Base-by-base conservation (phyloP, 2,888 invertebrate species). In the Melikaiella ostensackeni region DNA sequence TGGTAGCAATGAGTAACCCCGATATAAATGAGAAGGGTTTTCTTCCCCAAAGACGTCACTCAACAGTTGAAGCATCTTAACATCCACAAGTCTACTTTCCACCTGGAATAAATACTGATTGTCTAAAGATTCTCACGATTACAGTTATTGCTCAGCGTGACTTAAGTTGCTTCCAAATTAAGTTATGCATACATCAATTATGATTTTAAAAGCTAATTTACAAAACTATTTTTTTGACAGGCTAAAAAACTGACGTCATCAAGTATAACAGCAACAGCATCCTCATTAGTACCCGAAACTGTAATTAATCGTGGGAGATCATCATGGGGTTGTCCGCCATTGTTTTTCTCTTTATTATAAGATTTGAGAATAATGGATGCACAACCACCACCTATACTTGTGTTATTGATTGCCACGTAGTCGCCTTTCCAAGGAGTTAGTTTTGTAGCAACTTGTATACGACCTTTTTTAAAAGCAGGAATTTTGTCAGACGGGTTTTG, bases 211-310 rank as follows among this genome's bases (percentile, higher is more conserved):
- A 38, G 9, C 1, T 9, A 38, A 11, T 38, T 9, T 1, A 2
- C 1, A 38, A 9, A 9, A 38, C 9, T 38, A 38, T 38, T 0
- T 9, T 38, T 11, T 2, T 11, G 11, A 9, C 35, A 38, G 35
- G 9, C 35, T 9, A 11, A 38, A 38, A 11, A 9, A 83, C 93
- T 93, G 59, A 96, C 87, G 50, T 94, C 93, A 79, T 95, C 93
- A 8, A 96, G 90, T 80, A 97, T 92, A 74, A 89, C 91, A 62
- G 94, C 92, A 0, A 97, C 94, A 0, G 95, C 94, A 75, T 96
- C 94, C 87, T 96, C 94, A 0, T 96, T 96, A 76, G 98, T 93
- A 0, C 97, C 97, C 64, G 96, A 95, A 79, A 93, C 94, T 75
- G 94, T 94, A 9, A 96, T 93, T 74, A 98, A 91, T 74, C 96